These are phyloP conservation scores for Clistopyga incitator DNA, from an alignment of 2,888 invertebrate species.

Conservation along the genomic window DNA sequence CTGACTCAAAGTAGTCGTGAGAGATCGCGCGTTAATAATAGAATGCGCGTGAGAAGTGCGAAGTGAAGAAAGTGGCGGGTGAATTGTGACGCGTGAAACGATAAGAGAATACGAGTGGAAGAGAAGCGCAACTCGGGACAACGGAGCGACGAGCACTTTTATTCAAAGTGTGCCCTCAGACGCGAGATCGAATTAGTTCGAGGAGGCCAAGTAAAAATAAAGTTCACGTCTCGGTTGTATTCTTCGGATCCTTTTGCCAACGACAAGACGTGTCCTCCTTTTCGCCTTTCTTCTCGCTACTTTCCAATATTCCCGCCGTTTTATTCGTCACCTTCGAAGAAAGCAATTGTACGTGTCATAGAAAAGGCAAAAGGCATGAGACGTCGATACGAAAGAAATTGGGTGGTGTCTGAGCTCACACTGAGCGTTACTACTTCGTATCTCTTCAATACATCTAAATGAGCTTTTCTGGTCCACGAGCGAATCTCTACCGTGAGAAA, in stretches of 20 bases:
- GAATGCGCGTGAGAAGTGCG: neutral
- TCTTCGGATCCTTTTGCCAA: constrained; percentile 5
- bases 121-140: constrained; percentile 26
- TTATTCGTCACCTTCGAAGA: constrained; percentile 28
- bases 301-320: constrained; percentile 14
- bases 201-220: constrained; percentile 72
- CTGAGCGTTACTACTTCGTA: constrained; percentile 4
- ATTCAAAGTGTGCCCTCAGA: constrained; percentile 73
- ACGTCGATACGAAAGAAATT: constrained; percentile 25
- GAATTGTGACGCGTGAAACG: neutral
- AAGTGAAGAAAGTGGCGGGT: neutral
- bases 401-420: constrained; percentile 6
- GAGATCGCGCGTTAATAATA: too few relatives aligned
- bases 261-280: constrained; percentile 18
- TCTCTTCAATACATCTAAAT: constrained; percentile 6
- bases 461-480: neutral
- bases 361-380: constrained; percentile 3
- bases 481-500: neutral
- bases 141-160: constrained; percentile 68
- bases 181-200: constrained; percentile 74
- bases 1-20: neutral
- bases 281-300: neutral
- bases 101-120: constrained; percentile 2
- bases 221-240: constrained; percentile 46
- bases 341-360: constrained; percentile 20